Evolutionary conservation across 2,113 vertebrate species (phyloP), one percentile per base, ranked within the genome.

Genomic region (Burhinus bistriatus): DNA sequence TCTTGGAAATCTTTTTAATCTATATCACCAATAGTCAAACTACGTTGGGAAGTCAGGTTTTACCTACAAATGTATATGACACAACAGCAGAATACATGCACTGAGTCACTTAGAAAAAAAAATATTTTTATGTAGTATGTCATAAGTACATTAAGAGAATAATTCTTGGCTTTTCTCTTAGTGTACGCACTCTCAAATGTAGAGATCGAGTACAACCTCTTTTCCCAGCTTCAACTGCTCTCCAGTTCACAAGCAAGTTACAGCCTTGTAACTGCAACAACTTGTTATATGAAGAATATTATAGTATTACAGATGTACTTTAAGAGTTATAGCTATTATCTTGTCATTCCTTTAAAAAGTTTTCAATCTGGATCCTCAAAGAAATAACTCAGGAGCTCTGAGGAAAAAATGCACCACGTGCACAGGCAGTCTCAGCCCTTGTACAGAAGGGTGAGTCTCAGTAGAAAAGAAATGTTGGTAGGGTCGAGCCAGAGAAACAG

Each of bases 331-430:
- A 29, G n/a, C n/a, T 36, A 83, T 69, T 82, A 55, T 66, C 55
- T 25, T 62, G 23, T 65, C 49, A 52, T 34, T 30, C 36, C n/a
- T 90, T 82, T 32, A 32, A 42, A 54, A 78, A n/a, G 47, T 75
- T 83, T 90, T 76, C 45, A 32, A 2, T 38, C n/a, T 66, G 32
- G 22, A 87, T 59, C 59, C 27, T 52, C 44, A 72, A n/a, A 81
- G 42, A 66, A 89, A n/a, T 45, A 29, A n/a, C 47, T 51, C 11
- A 8, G 44, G 12, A 66, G 15, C 23, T 64, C 19, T 4, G 12
- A 36, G 15, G 13, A 21, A 6, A 55, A 92, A 71, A 45, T 0
- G 10, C 8, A 52, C 4, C 62, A 16, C 1, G 0, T 32, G 29
- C 29, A 76, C 54, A 45, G 47, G n/a, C 9, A 59, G 32, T 32